Percentiles rank a stretch among this genome's conserved stretches.
Evolutionary conservation across 64 coral and sea anemone species (phyloP).

Genomic region (Astreopora myriophthalma): DNA sequence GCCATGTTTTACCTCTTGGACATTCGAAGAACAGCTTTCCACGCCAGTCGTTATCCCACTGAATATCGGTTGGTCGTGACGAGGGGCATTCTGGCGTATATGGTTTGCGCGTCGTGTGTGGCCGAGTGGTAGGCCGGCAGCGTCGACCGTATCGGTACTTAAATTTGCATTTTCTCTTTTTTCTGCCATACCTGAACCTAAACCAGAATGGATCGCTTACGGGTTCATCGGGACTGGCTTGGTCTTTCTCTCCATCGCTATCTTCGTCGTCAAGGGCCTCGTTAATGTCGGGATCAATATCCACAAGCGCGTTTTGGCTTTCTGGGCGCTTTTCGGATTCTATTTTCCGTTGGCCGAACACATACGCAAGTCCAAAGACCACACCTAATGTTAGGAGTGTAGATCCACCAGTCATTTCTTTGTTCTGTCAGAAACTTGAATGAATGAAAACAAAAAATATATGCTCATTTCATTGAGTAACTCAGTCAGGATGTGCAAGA

Average conservation of each 20-base stretch:
- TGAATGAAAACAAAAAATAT: too few relatives aligned
- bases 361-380: background rate
- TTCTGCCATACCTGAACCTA: too few relatives aligned
- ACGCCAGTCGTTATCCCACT: slow-evolving; percentile 14
- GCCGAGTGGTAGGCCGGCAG: background rate
- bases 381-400: background rate
- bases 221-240: background rate
- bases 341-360: background rate
- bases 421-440: too few relatives aligned
- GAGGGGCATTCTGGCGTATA: background rate
- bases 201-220: background rate
- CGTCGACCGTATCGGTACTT: background rate
- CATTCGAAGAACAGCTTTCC: background rate
- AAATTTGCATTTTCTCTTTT: background rate
- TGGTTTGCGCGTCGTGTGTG: background rate
- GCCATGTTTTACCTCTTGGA: background rate
- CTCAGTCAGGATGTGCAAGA: too few relatives aligned
- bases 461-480: too few relatives aligned
- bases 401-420: background rate
- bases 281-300: background rate
- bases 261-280: background rate
- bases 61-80: background rate
- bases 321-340: background rate
- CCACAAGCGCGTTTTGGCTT: background rate
- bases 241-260: background rate